Percentiles rank a stretch among this genome's conserved stretches.
Evolutionary conservation across 2,113 vertebrate species (phyloP).

Genomic region (Petrocephalus zakoni): DNA sequence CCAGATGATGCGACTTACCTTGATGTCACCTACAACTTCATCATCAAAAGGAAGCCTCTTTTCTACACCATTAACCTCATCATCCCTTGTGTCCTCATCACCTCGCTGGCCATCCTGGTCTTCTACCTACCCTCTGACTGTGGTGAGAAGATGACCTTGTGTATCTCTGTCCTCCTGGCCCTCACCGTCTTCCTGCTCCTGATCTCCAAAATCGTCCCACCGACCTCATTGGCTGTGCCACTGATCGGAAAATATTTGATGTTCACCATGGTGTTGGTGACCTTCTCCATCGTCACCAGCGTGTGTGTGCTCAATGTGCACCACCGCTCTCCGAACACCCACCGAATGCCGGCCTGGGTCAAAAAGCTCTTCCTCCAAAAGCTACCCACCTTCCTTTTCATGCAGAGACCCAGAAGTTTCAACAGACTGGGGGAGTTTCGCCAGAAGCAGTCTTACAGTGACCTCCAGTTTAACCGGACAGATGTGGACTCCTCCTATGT

Average conservation of each 20-base stretch:
- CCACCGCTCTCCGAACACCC: slow-evolving; percentile 69
- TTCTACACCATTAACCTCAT: slow-evolving; percentile 74
- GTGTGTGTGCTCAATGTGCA: slow-evolving; percentile 70
- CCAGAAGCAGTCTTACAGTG: slow-evolving; percentile 42
- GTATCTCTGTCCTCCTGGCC: slow-evolving; percentile 69
- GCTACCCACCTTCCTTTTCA: slow-evolving; percentile 63
- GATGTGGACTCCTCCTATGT: slow-evolving; percentile 49
- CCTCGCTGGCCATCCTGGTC: slow-evolving; percentile 66
- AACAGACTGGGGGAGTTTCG: slow-evolving; percentile 46
- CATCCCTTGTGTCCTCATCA: slow-evolving; percentile 69
- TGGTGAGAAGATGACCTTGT: slow-evolving; percentile 69
- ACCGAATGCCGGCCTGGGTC: slow-evolving; percentile 70
- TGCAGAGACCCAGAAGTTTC: slow-evolving; percentile 60
- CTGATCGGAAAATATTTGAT: slow-evolving; percentile 74
- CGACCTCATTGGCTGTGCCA: slow-evolving; percentile 68
- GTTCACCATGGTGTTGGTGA: slow-evolving; percentile 74
- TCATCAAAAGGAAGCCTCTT: slow-evolving; percentile 68
- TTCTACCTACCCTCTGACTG: slow-evolving; percentile 74
- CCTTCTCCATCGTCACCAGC: slow-evolving; percentile 64
- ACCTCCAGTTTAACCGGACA: slow-evolving; percentile 37
- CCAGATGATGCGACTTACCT: slow-evolving; percentile 63
- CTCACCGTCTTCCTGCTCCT: slow-evolving; percentile 72
- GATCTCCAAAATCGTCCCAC: slow-evolving; percentile 73
- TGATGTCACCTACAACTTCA: slow-evolving; percentile 70
- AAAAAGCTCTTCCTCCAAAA: slow-evolving; percentile 59